Base-by-base conservation (phyloP, 2,888 invertebrate species). In the Merodon equestris region DNA sequence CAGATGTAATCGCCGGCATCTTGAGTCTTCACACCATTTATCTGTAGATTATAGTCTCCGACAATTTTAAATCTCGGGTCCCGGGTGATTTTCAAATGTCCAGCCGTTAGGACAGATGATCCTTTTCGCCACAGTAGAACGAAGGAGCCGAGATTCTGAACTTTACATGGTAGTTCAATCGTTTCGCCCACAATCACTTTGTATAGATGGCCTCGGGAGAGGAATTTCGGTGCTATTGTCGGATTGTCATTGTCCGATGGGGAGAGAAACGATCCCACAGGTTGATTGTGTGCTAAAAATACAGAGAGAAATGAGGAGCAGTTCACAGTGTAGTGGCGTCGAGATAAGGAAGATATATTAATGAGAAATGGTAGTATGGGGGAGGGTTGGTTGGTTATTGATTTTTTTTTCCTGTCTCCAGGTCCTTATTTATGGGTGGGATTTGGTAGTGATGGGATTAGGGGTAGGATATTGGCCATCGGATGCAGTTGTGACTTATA, bases 171-270 rank as follows among this genome's bases (percentile, higher is more conserved):
- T 70, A 95, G 89, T 53, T 93, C 91, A 56, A 95, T 90, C 0
- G 94, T 94, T 86, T 95, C 95, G 4, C 95, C 95, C 0, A 93
- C 93, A 50, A 94, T 94, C 0, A 94, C 94, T 82, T 94, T 90
- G 89, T 94, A 95, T 7, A 94, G 93, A 86, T 94, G 94, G 0
- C 94, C 94, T 18, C 93, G 90, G 0, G 94, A 94, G 82, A 94
- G 88, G 86, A 95, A 95, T 85, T 93, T 90, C 0, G 95, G 94
- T 0, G 92, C 91, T 68, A 88, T 86, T 17, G 88, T 86, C n/a
- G 87, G 86, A 38, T 84, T 82, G 77, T 86, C 86, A 61, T 70
- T 86, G 38, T 86, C 86, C 9, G 83, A 67, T 60, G 84, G 57
- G 61, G 84, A 79, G 53, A 75, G 71, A 38, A 85, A 86, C 7